phyloP scores from a whole-genome alignment of 2,113 vertebrate species.

The Paralichthys olivaceus region DNA sequence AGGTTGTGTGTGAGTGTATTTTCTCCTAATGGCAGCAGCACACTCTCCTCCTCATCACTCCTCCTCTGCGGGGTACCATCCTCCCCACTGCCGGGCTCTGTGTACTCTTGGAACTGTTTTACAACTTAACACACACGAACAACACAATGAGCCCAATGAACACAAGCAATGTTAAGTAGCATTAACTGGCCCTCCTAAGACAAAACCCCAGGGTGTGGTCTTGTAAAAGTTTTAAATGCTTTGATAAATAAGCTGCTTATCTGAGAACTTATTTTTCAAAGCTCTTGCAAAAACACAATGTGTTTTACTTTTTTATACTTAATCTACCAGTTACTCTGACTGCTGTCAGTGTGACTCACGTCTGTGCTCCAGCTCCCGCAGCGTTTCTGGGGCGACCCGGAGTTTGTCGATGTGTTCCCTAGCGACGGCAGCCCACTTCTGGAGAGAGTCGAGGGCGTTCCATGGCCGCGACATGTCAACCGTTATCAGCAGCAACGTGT shows the following conservation, averaged over 20 bases:
- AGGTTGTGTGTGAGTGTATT: conserved; percentile 97
- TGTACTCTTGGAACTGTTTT: conserved; percentile 97
- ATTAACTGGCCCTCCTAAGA: background rate
- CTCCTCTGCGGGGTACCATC: conserved; percentile 94
- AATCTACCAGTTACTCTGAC: background rate
- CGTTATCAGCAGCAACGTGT: conserved; percentile 90
- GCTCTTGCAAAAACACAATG: background rate
- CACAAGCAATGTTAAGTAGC: background rate
- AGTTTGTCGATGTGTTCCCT: conserved; percentile 97
- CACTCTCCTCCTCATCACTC: conserved; percentile 90
- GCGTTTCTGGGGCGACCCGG: conserved; percentile 93
- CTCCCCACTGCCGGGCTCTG: conserved; percentile 93
- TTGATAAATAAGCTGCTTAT: background rate
- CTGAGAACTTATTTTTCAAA: background rate
- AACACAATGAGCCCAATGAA: conserved; percentile 4
- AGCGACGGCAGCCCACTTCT: conserved; percentile 96
- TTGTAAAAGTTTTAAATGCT: background rate
- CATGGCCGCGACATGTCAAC: conserved; percentile 98
- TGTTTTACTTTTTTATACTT: background rate
- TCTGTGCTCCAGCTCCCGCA: conserved; percentile 96
- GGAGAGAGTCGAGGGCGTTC: conserved; percentile 95
- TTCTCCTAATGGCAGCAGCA: conserved; percentile 94
- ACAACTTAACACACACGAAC: conserved; percentile 85
- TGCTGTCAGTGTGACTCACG: conserved; percentile 83
- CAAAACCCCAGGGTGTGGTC: background rate